Evolutionary conservation across 2,797 vertebrate genomes (phyloP), one percentile per base, ranked within the genome.

Genomic region (Lagodon rhomboides): DNA sequence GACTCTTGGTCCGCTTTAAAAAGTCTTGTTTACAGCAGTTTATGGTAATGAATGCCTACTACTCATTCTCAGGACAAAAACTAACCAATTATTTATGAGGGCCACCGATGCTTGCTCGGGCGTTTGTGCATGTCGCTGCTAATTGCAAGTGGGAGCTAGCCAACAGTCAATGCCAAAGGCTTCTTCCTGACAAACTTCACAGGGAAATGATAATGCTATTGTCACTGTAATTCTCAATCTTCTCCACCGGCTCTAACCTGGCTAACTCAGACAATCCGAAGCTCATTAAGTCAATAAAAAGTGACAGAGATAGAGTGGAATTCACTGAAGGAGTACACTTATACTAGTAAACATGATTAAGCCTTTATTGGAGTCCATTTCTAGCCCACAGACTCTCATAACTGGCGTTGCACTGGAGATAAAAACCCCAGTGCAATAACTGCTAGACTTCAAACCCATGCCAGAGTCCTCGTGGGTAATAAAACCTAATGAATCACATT

Each of bases 311-410:
- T 59, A 18, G 77, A 92, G 82, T 25, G 65, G 34, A 47, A 68
- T 61, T 82, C 66, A 30, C 62, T 43, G 23, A 75, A 75, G 80
- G 54, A 80, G 83, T 82, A 77, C 81, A 89, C 75, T 77, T 80
- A 76, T 38, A 74, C 65, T 79, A 66, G 79, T 78, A 88, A 90
- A 92, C 73, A 62, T 75, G 69, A 90, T 91, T 83, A 85, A 75
- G 77, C 53, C 67, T 71, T 88, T 82, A 88, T 70, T 82, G 79
- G 80, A 67, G 60, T 83, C 70, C 23, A 49, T 84, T 85, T 83
- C 76, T 49, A 75, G 76, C 66, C 78, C 60, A 62, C 74, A 86
- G 74, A 68, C 75, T 89, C 69, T 88, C 82, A 82, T 80, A 79
- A 77, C 68, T 66, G 61, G 61, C 73, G 60, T 41, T 50, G 63